Conservation (phyloP, 35 echinoderm and acorn worm species). For the Heliocidaris erythrogramma region DNA sequence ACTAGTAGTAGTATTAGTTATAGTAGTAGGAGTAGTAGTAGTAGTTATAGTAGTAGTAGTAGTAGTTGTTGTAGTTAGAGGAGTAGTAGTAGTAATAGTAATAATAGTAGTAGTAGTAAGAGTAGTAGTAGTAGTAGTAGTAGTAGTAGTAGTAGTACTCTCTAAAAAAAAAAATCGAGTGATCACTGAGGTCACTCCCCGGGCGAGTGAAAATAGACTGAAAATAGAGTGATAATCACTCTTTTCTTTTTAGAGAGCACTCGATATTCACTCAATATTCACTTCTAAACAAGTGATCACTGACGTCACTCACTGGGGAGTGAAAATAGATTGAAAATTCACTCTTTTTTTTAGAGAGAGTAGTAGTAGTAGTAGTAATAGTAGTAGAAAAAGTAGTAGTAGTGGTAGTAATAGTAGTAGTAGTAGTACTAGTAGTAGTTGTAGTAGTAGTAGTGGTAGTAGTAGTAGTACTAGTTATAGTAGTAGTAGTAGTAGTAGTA, state of each 20-base stretch:
- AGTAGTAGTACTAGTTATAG: not conserved
- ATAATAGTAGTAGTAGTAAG: not conserved
- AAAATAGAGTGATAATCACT: no score
- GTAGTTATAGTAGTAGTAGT: constrained; percentile 20
- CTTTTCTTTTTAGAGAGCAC: no score
- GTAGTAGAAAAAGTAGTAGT: not conserved
- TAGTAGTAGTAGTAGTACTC: not conserved
- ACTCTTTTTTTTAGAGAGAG: no score
- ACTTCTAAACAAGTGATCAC: no score
- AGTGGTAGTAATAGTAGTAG: not conserved
- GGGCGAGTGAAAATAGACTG: no score
- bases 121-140: constrained; percentile 20
- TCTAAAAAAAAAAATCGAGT: no score
- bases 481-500: constrained; percentile 20
- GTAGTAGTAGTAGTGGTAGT: not conserved
- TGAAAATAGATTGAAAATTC: no score
- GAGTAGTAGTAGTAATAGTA: not conserved
- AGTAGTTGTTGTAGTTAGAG: not conserved
- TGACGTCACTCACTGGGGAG: no score
- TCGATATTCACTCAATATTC: no score
- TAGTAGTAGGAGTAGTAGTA: constrained; percentile 4
- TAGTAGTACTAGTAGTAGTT: not conserved
- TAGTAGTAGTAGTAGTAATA: constrained; percentile 10
- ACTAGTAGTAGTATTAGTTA: not conserved
- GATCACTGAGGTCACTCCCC: no score